Evolutionary conservation across 1,140 invertebrate genomes (phyloP), one percentile per base, ranked within the genome.

Genomic region (Glossosoma conforme): DNA sequence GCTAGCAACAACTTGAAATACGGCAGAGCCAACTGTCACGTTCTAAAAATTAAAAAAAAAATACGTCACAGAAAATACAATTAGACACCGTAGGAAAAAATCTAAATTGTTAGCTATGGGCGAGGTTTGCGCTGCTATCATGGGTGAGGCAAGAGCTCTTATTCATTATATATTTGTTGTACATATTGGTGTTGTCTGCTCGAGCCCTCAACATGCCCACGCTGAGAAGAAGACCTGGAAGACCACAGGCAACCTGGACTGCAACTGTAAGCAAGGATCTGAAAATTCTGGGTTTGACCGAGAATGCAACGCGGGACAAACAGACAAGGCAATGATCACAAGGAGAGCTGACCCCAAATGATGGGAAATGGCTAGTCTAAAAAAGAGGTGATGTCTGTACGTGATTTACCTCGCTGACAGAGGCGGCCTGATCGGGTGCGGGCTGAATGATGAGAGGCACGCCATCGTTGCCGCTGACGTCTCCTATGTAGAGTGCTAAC

Each of bases 391-490:
- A 6, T 8, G 24, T 36, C 11, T n/a, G n/a, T n/a, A 8, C 35
- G 35, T 36, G 32, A 48, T 54, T 60, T 36, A 80, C 81, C 74
- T 91, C 87, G 3, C 81, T 77, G n/a, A 89, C 72, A 56, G 77
- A 78, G 1, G 86, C 80, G 3, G 79, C 66, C 64, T 90, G 85
- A n/a, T 85, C 82, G 0, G 79, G 64, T 3, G 78, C 78, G 0
- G 87, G 87, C 33, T 80, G 70, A 5, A 89, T 78, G 55, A 91
- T 89, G 5, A 78, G 70, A 0, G 89, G 89, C 5, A 90, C 83
- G 0, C 88, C 89, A 64, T 91, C 88, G 61, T 91, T 91, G 45
- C 82, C 82, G 30, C 87, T 86, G 0, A 91, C 84, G 61, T 92
- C 87, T 0, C 87, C 86, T 18, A 92, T 84, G 54, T 83, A 86